Base-by-base conservation (phyloP, 2,797 vertebrate species). In the Gadopsis bispinosus region DNA sequence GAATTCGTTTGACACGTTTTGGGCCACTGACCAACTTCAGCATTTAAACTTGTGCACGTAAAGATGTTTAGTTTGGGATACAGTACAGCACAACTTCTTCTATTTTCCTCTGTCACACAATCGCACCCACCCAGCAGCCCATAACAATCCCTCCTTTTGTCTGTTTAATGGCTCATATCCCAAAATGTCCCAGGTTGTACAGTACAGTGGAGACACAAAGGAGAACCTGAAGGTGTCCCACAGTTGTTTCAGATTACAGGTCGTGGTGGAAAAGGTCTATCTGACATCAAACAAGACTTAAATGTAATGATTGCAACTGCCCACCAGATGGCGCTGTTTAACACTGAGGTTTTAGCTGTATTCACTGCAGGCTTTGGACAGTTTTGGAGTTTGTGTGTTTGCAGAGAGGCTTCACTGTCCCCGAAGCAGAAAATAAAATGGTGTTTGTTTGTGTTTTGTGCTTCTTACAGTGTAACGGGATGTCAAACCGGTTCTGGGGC, bases 401-500 rank as follows among this genome's bases (percentile, higher is more conserved):
- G 20, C 13, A 26, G 13, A 11, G 20, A 4, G 14, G 10, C 33
- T 7, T 66, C 11, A 19, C 10, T 12, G 2, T 5, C 8, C 22
- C 33, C 7, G 60, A 58, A 33, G 7, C n/a, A 50, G 59, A 22
- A 56, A 14, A 2, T 35, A 4, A 13, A 43, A 4, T 4, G 54
- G 3, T 16, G 55, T 3, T 6, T 22, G 16, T 3, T 7, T 35
- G 3, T 4, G 2, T 56, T 9, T 33, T 4, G 0, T 56, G 7
- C 33, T 9, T 61, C 35, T 29, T 75, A 7, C 90, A 99, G 98
- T 99, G 98, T 92, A 99, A 99, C 0, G 98, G 98, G 61, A 99
- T 99, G 98, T 99, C 98, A 3, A 99, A 99, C 92, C 96, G 98
- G 70, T 99, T 99, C 94, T 99, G 98, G 98, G 98, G 98, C 62